These are phyloP conservation scores for Ruditapes philippinarum DNA, from an alignment of 1,140 invertebrate species.

Conservation along the genomic window DNA sequence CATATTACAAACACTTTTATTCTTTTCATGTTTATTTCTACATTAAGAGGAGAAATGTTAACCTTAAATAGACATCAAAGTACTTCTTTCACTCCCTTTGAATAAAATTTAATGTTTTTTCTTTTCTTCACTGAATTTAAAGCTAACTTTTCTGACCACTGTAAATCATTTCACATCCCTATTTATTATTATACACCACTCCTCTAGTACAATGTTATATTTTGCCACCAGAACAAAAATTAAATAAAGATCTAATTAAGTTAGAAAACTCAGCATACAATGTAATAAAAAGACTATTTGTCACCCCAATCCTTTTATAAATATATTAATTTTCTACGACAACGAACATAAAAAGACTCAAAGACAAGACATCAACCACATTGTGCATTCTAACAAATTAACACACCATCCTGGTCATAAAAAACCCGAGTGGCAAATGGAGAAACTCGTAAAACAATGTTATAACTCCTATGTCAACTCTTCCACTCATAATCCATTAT, in stretches of 20 bases:
- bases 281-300: constrained; percentile 12
- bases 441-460: constrained; percentile 38
- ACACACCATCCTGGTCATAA: constrained; percentile 32
- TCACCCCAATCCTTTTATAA: neutral
- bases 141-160: too few species aligned
- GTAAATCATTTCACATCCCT: too few species aligned
- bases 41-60: too few species aligned
- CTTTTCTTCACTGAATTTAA: too few species aligned
- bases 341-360: constrained; percentile 30
- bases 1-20: too few species aligned
- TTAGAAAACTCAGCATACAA: neutral
- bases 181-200: too few species aligned
- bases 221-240: neutral
- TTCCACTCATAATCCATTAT: constrained; percentile 56
- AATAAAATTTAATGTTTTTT: too few species aligned
- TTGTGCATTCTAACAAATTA: constrained; percentile 30
- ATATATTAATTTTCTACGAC: constrained; percentile 20
- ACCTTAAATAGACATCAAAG: too few species aligned
- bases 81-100: too few species aligned
- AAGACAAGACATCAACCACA: constrained; percentile 34
- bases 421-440: constrained; percentile 16
- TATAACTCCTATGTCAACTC: constrained; percentile 28
- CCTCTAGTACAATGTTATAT: too few species aligned
- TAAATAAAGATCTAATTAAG: neutral
- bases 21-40: too few species aligned